Conservation (phyloP, 2,888 invertebrate genomes). For the Drosophila anomalata region DNA sequence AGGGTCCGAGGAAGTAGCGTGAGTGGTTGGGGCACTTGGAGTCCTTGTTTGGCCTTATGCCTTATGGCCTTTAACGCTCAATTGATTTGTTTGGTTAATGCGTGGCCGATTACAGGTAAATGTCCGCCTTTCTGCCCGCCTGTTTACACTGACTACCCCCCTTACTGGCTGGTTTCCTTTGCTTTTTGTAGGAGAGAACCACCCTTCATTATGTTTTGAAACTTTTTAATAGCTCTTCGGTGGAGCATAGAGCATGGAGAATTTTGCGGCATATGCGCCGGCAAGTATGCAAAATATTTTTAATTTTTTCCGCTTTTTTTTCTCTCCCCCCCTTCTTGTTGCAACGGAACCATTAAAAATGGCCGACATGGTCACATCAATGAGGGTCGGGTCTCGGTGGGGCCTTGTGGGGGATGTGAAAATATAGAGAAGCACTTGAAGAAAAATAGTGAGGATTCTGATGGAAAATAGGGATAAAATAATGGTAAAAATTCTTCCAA, state of each 20-base stretch:
- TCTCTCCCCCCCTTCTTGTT: not conserved
- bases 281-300: slow-evolving; percentile 48
- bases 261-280: slow-evolving; percentile 34
- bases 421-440: not conserved
- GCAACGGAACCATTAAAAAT: slow-evolving; percentile 65
- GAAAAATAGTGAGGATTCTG: not conserved
- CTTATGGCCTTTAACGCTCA: slow-evolving; percentile 62
- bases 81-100: slow-evolving; percentile 69
- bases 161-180: not conserved
- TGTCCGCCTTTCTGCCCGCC: slow-evolving; percentile 14
- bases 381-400: slow-evolving; percentile 72
- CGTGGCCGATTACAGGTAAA: slow-evolving; percentile 57
- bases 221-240: slow-evolving; percentile 62
- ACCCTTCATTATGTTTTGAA: slow-evolving; percentile 16
- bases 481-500: no score
- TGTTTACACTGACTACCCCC: slow-evolving; percentile 11
- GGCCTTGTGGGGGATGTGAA: not conserved
- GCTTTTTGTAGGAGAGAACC: not conserved
- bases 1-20: not conserved
- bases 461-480: no score
- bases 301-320: slow-evolving; percentile 29
- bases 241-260: slow-evolving; percentile 24
- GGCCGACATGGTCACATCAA: slow-evolving; percentile 61
- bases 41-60: slow-evolving; percentile 32
- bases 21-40: not conserved